Evolutionary conservation across 2,797 vertebrate genomes (phyloP).

Genomic region (Enteromius mattozi): DNA sequence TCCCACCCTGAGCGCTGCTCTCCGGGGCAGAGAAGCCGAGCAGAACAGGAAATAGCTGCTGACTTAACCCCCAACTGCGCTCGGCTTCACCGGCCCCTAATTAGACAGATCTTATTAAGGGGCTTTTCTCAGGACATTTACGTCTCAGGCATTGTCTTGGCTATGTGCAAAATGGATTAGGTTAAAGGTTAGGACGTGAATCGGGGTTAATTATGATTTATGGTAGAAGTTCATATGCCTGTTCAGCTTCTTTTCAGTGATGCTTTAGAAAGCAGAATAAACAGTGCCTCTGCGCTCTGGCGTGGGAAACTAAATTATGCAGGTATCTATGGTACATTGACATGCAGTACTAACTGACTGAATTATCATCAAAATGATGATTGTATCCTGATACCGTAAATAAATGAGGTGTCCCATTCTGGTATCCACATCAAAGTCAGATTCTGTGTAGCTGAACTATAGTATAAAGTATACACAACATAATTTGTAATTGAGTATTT

Average conservation of each 20-base stretch:
- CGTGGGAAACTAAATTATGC: conserved; percentile 12
- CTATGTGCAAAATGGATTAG: conserved; percentile 18
- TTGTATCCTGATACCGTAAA: too few relatives aligned
- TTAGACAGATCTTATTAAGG: conserved; percentile 41
- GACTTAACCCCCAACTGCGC: conserved; percentile 26
- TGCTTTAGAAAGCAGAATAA: conserved; percentile 15
- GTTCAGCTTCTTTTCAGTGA: conserved; percentile 18
- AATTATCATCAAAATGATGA: too few relatives aligned
- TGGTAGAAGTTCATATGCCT: conserved; percentile 8
- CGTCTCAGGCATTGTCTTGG: conserved; percentile 4
- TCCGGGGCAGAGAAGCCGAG: conserved; percentile 57
- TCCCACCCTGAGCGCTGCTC: conserved; percentile 63
- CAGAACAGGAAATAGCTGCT: conserved; percentile 59
- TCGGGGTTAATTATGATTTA: conserved; percentile 46
- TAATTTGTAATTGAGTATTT: not conserved
- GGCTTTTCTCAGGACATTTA: conserved; percentile 21
- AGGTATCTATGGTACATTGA: not conserved
- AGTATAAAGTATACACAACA: not conserved
- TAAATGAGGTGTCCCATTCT: too few relatives aligned
- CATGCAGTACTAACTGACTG: not conserved
- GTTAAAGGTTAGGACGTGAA: conserved; percentile 26
- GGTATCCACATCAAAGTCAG: too few relatives aligned
- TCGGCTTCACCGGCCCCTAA: conserved; percentile 12
- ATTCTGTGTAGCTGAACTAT: not conserved
- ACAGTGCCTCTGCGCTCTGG: conserved; percentile 6